Base-by-base conservation (phyloP, 2,888 invertebrate genomes). In the Pyrgus malvae region DNA sequence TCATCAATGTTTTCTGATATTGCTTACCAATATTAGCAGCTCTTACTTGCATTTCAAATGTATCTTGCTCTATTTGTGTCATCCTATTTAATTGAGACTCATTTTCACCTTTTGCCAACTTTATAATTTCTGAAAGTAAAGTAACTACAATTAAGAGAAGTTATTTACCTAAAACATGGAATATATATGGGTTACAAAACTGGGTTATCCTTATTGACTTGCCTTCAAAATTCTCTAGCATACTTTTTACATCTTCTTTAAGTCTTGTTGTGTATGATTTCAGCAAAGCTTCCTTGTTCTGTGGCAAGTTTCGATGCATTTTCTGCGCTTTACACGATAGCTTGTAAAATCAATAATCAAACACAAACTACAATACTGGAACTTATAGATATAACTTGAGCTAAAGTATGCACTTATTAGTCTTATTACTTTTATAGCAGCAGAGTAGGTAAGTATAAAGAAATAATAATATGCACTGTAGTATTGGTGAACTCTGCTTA, bases 201-300 rank as follows among this genome's bases (percentile, higher is more conserved):
- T n/a, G n/a, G n/a, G n/a, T n/a, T n/a, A n/a, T n/a, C n/a, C n/a
- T n/a, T n/a, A n/a, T n/a, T n/a, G n/a, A n/a, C 48, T 48, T 91
- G 95, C 98, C 98, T 92, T 96, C 96, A 83, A 98, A 99, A 83
- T 99, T 99, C 80, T 99, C 99, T 50, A 98, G 90, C 96, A 99
- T 98, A 66, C 98, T 98, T 80, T 97, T 97, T 0, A 99, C 96
- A 86, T 98, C 99, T 82, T 99, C 98, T 82, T 98, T 98, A 41
- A 99, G 90, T 56, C 98, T 92, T 12, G 97, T 97, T 58, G 97
- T 96, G 80, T 99, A 99, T 0, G 98, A 98, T 86, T 98, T 98
- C 8, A 99, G 84, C 25, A 98, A 90, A 9, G 98, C 98, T 89
- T 99, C 98, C 83, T 99, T 99, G 62, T 97, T 97, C 87, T 98